Base-by-base conservation (phyloP, 2,113 vertebrate genomes). In the Platysternon megacephalum region DNA sequence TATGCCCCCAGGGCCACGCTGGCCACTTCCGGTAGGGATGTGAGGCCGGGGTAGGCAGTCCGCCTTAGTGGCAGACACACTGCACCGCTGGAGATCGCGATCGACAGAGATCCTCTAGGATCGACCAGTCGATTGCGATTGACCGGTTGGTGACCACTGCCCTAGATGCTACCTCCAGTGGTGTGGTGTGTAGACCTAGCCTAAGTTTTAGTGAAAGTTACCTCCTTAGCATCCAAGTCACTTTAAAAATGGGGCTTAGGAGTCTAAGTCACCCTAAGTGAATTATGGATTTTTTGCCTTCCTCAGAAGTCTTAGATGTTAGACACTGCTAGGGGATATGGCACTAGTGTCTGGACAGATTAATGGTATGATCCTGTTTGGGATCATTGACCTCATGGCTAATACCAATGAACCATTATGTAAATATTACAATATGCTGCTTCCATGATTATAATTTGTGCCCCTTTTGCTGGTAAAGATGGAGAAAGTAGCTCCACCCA, bases 401-500 rank as follows among this genome's bases (percentile, higher is more conserved):
- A 79, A 88, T 85, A 72, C n/a, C 65, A 39, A 39, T 68, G 35
- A n/a, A 19, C 35, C 19, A 72, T 39, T 72, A 72, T 39, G 19
- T 72, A 39, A 72, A 72, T 22, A 72, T 72, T 48, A 58, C 85
- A 61, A 49, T 49, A 94, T 79, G 78, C 78, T 95, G 83, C 85
- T 94, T 92, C 74, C 80, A 94, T 87, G 93, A 91, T 81, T 61
- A 95, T 58, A 87, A 46, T 65, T 93, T n/a, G 86, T 61, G 87
- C 48, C 85, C 55, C 48, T 90, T 94, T 95, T 91, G 94, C 88
- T 91, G 91, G 92, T 96, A 94, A 95, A 97, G 93, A 91, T 95
- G 87, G 85, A 97, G 96, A 95, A 24, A 89, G 35, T 53, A 94
- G 88, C 94, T 90, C 95, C 90, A 91, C 87, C n/a, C 83, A 94